A percentile compares a stretch with the other conserved stretches of the same genome.
These are phyloP conservation scores for Zaprionus africanus DNA, from an alignment of 1,140 invertebrate species.

Conservation along the genomic window DNA sequence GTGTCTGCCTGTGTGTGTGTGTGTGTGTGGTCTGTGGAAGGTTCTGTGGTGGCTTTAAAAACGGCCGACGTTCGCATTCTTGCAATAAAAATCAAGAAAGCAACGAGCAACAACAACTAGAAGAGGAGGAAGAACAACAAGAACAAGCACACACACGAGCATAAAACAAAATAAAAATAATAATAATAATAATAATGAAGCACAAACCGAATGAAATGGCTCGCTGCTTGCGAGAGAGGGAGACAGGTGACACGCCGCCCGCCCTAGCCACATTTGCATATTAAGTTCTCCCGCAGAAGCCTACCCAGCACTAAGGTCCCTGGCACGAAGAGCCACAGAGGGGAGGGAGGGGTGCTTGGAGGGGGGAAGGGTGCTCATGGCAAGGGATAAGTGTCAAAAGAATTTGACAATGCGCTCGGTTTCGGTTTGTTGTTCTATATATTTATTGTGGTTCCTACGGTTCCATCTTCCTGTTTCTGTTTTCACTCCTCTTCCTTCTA, in stretches of 20 bases:
- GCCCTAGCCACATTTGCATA: slow-evolving; percentile 60
- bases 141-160: slow-evolving; percentile 48
- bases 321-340: slow-evolving; percentile 8
- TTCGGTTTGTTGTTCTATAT: slow-evolving; percentile 43
- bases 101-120: slow-evolving; percentile 39
- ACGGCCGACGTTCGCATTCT: slow-evolving; percentile 80
- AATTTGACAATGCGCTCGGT: slow-evolving; percentile 76
- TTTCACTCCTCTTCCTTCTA: no score
- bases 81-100: slow-evolving; percentile 81
- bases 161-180: slow-evolving; percentile 80
- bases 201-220: slow-evolving; percentile 48
- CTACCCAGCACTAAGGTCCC: slow-evolving; percentile 36
- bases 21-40: slow-evolving; percentile 34
- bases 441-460: slow-evolving; percentile 22
- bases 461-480: slow-evolving; percentile 27
- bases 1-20: slow-evolving; percentile 29
- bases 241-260: slow-evolving; percentile 71
- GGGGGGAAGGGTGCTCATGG: slow-evolving; percentile 21
- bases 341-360: not conserved
- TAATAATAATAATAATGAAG: slow-evolving; percentile 76
- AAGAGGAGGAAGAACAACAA: slow-evolving; percentile 36
- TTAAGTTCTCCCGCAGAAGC: slow-evolving; percentile 31
- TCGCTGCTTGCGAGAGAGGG: slow-evolving; percentile 48
- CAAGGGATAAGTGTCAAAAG: slow-evolving; percentile 81
- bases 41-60: slow-evolving; percentile 72